These are phyloP conservation scores for Bos taurus DNA, from an alignment of 2,113 vertebrate genomes.

Conservation along the genomic window DNA sequence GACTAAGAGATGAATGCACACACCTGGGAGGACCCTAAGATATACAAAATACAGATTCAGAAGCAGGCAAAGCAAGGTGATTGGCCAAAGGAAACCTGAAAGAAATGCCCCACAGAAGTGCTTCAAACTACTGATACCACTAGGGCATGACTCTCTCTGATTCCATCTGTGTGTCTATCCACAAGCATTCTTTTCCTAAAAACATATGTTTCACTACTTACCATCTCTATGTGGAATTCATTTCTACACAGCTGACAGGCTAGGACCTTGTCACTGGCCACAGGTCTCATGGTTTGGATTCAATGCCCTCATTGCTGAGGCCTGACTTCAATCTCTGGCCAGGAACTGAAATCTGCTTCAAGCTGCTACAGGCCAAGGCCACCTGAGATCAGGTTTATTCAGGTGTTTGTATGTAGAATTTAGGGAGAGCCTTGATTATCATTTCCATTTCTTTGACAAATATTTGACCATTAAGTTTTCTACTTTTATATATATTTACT, in stretches of 20 bases:
- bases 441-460: conserved; percentile 3
- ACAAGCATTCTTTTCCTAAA: neutral
- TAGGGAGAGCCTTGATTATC: neutral
- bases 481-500: neutral
- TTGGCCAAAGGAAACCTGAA: neutral
- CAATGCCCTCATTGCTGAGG: neutral
- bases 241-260: neutral
- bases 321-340: neutral
- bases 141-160: neutral
- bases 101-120: neutral
- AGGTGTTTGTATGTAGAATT: neutral
- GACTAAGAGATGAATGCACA: neutral
- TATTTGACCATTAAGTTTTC: neutral
- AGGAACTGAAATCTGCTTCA: neutral
- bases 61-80: neutral
- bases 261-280: neutral
- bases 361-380: neutral
- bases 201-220: neutral
- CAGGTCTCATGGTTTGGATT: neutral
- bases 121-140: neutral
- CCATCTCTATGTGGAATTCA: neutral
- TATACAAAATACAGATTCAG: neutral
- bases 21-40: neutral
- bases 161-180: neutral
- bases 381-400: neutral